phyloP scores from a whole-genome alignment of 1,140 invertebrate genomes.

The Formica selysi region DNA sequence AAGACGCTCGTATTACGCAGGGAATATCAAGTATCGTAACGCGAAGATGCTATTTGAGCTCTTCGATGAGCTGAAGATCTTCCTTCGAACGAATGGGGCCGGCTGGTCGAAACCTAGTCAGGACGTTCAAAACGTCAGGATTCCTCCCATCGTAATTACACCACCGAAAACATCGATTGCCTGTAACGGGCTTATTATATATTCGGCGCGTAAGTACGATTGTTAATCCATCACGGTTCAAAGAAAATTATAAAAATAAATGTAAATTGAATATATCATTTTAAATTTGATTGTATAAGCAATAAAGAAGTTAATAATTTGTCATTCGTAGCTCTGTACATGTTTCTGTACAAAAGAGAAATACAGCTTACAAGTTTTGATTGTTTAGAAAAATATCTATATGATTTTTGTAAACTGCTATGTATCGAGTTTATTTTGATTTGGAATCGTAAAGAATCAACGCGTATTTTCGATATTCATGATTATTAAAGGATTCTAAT shows the following conservation, averaged over 20 bases:
- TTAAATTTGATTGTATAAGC: background rate
- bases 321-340: too few species aligned
- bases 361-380: background rate
- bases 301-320: slow-evolving; percentile 1
- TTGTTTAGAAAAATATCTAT: background rate
- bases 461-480: too few species aligned
- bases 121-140: slow-evolving; percentile 79
- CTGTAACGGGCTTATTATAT: slow-evolving; percentile 77
- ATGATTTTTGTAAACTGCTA: background rate
- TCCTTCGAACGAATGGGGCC: slow-evolving; percentile 87
- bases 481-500: background rate
- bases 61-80: slow-evolving; percentile 86
- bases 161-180: slow-evolving; percentile 69
- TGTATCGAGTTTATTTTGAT: background rate
- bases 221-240: background rate
- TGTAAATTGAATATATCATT: slow-evolving; percentile 28
- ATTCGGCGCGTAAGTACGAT: slow-evolving; percentile 70
- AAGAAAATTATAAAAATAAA: slow-evolving; percentile 33
- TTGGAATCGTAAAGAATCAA: background rate
- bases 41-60: slow-evolving; percentile 87
- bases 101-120: slow-evolving; percentile 87
- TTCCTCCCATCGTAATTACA: slow-evolving; percentile 72
- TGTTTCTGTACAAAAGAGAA: background rate
- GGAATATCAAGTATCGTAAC: slow-evolving; percentile 87
- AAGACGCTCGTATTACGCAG: slow-evolving; percentile 88